Evolutionary conservation across 64 coral and sea anemone species (phyloP).

Genomic region (Dendronephthya gigantea): DNA sequence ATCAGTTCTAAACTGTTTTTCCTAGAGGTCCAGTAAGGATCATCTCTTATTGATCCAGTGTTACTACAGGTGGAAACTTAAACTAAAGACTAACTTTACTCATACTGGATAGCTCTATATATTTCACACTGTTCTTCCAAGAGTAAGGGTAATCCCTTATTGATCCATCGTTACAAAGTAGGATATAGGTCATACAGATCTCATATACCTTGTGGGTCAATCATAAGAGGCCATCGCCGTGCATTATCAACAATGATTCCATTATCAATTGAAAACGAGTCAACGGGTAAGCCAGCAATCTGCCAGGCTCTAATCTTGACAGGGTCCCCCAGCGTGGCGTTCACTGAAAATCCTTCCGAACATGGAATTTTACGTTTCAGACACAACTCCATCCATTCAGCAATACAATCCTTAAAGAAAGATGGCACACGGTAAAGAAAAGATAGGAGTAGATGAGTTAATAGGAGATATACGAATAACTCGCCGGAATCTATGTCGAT

Average conservation of each 20-base stretch:
- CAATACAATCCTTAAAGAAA: conserved; percentile 49
- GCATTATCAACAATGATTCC: conserved; percentile 92
- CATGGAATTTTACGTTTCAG: conserved; percentile 63
- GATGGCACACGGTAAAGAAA: background rate
- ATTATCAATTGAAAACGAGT: conserved; percentile 90
- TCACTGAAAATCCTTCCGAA: conserved; percentile 70
- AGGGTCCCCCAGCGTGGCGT: conserved; percentile 73
- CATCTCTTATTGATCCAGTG: too few relatives aligned
- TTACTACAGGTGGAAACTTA: too few relatives aligned
- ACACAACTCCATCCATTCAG: conserved; percentile 62
- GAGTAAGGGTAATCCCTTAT: too few relatives aligned
- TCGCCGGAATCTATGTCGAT: too few relatives aligned
- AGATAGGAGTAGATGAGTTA: background rate
- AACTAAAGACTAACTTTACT: too few relatives aligned
- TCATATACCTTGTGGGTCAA: conserved; percentile 84
- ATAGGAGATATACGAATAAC: too few relatives aligned
- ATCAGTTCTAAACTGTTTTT: too few relatives aligned
- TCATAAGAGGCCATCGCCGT: conserved; percentile 90
- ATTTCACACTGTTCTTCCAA: too few relatives aligned
- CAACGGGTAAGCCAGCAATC: conserved; percentile 80
- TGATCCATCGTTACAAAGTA: too few relatives aligned
- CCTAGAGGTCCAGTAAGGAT: too few relatives aligned
- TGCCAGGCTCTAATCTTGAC: conserved; percentile 94
- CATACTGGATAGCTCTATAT: too few relatives aligned
- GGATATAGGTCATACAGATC: background rate